These are phyloP conservation scores for Alsophila aescularia DNA, from an alignment of 2,888 invertebrate genomes.

Conservation along the genomic window DNA sequence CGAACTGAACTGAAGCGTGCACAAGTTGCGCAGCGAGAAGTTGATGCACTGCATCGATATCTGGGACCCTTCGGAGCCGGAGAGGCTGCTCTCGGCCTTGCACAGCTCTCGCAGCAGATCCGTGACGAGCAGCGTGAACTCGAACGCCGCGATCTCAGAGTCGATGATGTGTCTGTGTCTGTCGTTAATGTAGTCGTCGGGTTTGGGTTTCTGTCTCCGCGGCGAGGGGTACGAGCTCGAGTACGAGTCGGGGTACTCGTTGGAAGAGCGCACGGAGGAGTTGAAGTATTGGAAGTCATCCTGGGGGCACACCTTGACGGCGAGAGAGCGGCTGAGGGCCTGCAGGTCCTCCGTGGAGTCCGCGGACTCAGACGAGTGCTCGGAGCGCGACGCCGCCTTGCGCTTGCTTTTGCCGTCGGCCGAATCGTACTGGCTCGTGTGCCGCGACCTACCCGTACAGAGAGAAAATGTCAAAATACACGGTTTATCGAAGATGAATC, in stretches of 20 bases:
- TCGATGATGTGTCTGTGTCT: constrained; percentile 80
- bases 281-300: constrained; percentile 87
- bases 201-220: constrained; percentile 71
- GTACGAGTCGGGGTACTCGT: constrained; percentile 65
- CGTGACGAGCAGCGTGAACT: constrained; percentile 83
- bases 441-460: constrained; percentile 52
- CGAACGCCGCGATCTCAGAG: constrained; percentile 79
- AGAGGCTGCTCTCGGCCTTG: constrained; percentile 78
- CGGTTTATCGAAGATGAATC: no score
- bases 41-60: constrained; percentile 85
- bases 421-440: constrained; percentile 50
- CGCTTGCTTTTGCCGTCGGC: constrained; percentile 51
- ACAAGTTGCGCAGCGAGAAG: constrained; percentile 85
- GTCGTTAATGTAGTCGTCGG: constrained; percentile 82
- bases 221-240: constrained; percentile 61
- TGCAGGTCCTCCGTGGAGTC: constrained; percentile 81
- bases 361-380: constrained; percentile 73
- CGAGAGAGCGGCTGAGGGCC: constrained; percentile 76
- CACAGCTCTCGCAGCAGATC: constrained; percentile 83
- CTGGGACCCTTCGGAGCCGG: constrained; percentile 81
- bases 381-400: constrained; percentile 49
- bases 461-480: not conserved
- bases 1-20: constrained; percentile 85
- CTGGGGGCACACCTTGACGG: constrained; percentile 82
- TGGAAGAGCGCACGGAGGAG: constrained; percentile 66